phyloP scores from a whole-genome alignment of 37 sponge, comb jelly and placozoan species.

The Beroe ovata region DNA sequence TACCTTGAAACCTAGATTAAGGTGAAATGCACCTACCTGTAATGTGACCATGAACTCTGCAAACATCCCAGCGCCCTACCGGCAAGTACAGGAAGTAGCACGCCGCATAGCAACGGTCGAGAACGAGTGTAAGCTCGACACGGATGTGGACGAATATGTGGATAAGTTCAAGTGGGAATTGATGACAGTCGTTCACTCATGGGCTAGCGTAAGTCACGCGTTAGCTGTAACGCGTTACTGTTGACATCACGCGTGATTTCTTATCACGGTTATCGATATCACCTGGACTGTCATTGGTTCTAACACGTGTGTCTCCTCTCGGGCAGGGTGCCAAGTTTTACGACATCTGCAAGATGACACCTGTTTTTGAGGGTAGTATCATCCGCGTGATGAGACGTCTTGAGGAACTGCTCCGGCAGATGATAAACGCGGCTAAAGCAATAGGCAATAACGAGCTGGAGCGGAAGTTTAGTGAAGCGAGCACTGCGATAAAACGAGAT shows the following conservation, averaged over 20 bases:
- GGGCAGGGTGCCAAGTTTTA: constrained; percentile 82
- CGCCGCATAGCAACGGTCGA: constrained; percentile 86
- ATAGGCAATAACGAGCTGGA: constrained; percentile 75
- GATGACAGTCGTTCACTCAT: constrained; percentile 93
- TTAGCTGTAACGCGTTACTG: too few species aligned
- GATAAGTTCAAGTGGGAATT: constrained; percentile 91
- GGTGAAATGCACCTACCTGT: too few species aligned
- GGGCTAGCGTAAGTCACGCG: constrained; percentile 78
- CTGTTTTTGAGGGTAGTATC: constrained; percentile 93
- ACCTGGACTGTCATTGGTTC: background rate
- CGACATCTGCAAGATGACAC: constrained; percentile 98
- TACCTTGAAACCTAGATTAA: too few species aligned
- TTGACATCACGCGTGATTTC: background rate
- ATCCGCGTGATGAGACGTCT: constrained; percentile 92
- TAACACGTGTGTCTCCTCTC: background rate
- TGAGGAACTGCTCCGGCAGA: constrained; percentile 93
- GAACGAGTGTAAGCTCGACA: constrained; percentile 85
- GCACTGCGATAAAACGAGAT: constrained; percentile 87
- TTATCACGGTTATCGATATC: background rate
- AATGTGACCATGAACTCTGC: too few species aligned
- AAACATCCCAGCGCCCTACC: constrained; percentile 27
- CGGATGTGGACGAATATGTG: constrained; percentile 92
- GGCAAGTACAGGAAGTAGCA: constrained; percentile 82
- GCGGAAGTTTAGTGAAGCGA: constrained; percentile 54
- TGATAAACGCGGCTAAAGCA: constrained; percentile 96